Conservation (phyloP, 2,113 vertebrate species). For the Nycticebus coucang region DNA sequence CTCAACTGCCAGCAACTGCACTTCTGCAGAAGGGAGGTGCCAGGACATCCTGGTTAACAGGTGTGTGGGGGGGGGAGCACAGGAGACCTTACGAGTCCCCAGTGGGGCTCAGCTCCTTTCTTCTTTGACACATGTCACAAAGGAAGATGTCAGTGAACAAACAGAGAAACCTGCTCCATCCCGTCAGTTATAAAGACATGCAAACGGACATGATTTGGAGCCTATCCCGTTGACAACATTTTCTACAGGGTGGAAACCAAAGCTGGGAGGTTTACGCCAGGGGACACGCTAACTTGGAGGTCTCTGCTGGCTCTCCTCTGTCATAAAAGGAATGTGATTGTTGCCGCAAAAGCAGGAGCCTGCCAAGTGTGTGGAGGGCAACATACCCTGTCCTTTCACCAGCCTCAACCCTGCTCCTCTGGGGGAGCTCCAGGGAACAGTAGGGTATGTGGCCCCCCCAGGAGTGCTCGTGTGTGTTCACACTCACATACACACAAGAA, state of each 20-base stretch:
- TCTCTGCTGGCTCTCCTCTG: too few relatives aligned
- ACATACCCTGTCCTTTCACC: fast-evolving
- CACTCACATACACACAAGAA: too few relatives aligned
- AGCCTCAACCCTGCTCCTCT: fast-evolving
- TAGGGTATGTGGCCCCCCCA: fast-evolving
- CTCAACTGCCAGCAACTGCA: neutral
- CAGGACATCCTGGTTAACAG: fast-evolving
- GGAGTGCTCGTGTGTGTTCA: fast-evolving
- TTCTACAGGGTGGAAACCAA: neutral
- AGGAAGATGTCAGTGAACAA: neutral
- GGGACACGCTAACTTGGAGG: fast-evolving
- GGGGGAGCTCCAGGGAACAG: neutral
- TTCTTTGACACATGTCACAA: neutral
- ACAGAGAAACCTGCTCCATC: neutral
- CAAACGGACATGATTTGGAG: neutral
- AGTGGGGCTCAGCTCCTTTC: neutral
- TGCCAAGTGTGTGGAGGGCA: fast-evolving
- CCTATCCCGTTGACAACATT: neutral
- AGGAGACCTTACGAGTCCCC: neutral
- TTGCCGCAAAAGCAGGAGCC: neutral
- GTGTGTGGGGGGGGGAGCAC: too few relatives aligned
- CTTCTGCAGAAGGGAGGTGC: fast-evolving
- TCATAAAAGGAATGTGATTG: neutral
- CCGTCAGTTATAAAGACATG: neutral
- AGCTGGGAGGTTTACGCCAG: fast-evolving